A percentile compares a stretch with the other conserved stretches of the same genome.
Evolutionary conservation across 2,113 vertebrate species (phyloP).

Genomic region (Spermophilus dauricus): DNA sequence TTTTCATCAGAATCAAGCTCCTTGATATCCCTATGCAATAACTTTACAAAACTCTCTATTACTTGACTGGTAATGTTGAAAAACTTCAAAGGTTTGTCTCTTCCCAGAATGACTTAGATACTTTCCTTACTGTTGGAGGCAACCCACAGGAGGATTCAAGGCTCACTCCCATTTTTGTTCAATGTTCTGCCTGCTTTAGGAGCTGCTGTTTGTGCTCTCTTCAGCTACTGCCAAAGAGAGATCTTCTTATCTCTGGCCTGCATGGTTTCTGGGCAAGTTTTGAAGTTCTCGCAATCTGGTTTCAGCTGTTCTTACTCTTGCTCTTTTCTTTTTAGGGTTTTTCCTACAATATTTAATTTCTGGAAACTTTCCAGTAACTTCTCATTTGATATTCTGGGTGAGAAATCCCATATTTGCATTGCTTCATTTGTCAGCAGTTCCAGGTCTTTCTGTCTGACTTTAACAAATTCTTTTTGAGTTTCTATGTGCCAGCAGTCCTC

Average conservation of each 20-base stretch:
- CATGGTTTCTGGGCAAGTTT: slow-evolving; percentile 89
- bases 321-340: slow-evolving; percentile 87
- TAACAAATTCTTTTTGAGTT: slow-evolving; percentile 88
- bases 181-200: slow-evolving; percentile 94
- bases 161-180: slow-evolving; percentile 92
- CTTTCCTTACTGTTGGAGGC: slow-evolving; percentile 92
- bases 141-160: slow-evolving; percentile 93
- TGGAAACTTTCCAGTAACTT: slow-evolving; percentile 90
- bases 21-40: slow-evolving; percentile 91
- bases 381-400: slow-evolving; percentile 91
- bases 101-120: slow-evolving; percentile 91
- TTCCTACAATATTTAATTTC: slow-evolving; percentile 85
- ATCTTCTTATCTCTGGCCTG: slow-evolving; percentile 91
- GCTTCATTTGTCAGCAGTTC: slow-evolving; percentile 94
- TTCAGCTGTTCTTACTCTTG: slow-evolving; percentile 90
- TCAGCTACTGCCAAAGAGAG: slow-evolving; percentile 90
- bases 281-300: slow-evolving; percentile 92
- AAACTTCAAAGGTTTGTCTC: slow-evolving; percentile 91
- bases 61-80: slow-evolving; percentile 92
- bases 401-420: slow-evolving; percentile 94
- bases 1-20: slow-evolving; percentile 88
- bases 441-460: slow-evolving; percentile 91
- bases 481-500: slow-evolving; percentile 63
- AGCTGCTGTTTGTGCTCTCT: slow-evolving; percentile 90
- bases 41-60: slow-evolving; percentile 94